Evolutionary conservation across 2,797 vertebrate species (phyloP).

Genomic region (Synanceia verrucosa): DNA sequence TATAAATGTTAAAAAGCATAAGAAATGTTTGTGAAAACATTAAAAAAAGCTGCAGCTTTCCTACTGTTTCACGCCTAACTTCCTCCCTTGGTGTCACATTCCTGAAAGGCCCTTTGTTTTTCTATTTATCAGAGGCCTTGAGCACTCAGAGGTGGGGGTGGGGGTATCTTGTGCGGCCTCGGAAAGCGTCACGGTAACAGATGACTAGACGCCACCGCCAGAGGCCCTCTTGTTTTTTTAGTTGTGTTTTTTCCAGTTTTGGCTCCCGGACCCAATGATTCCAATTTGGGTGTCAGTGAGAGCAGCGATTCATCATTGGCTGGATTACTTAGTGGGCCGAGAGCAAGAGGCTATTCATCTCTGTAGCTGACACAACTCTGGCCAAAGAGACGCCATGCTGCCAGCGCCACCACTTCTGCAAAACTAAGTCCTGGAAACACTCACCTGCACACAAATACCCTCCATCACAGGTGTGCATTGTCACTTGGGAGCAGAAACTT

Average conservation of each 20-base stretch:
- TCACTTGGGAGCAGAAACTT: neutral
- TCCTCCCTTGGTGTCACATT: conserved; percentile 50
- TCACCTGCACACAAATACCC: conserved; percentile 1
- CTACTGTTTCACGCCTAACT: neutral
- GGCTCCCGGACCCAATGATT: conserved; percentile 76
- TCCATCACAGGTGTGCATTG: neutral
- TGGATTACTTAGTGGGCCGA: conserved; percentile 81
- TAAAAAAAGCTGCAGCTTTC: neutral
- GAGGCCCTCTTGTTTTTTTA: conserved; percentile 37
- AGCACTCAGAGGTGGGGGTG: conserved; percentile 39
- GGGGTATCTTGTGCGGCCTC: conserved; percentile 72
- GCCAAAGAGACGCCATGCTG: conserved; percentile 65
- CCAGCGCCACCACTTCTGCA: conserved; percentile 28
- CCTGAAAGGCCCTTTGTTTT: conserved; percentile 71
- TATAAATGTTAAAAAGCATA: neutral
- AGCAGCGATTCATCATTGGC: conserved; percentile 79
- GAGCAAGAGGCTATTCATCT: conserved; percentile 81
- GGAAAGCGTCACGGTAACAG: conserved; percentile 73
- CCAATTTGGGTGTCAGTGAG: conserved; percentile 81
- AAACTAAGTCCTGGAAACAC: conserved; percentile 23
- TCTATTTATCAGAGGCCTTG: conserved; percentile 72
- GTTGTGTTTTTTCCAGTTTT: conserved; percentile 41
- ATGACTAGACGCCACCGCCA: conserved; percentile 68
- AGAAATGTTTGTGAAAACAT: neutral
- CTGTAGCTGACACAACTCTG: conserved; percentile 75